Conservation (phyloP, 2,113 vertebrate species). For the Microtus montanus region DNA sequence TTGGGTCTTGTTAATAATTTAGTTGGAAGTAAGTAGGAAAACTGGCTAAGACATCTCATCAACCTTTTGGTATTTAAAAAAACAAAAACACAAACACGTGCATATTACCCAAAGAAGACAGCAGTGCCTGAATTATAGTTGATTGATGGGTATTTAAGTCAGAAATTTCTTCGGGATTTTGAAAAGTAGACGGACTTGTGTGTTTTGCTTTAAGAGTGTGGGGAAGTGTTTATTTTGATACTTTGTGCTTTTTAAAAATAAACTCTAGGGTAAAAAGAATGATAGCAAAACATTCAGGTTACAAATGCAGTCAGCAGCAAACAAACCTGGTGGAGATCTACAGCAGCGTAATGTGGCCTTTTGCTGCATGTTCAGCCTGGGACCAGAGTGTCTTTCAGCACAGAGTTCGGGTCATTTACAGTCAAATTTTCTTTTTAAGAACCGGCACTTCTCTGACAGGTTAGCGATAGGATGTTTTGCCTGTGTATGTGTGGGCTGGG, state of each 20-base stretch:
- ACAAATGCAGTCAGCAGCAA: constrained; percentile 77
- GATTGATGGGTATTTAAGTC: constrained; percentile 82
- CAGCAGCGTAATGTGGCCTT: constrained; percentile 34
- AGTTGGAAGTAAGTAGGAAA: constrained; percentile 72
- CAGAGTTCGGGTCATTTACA: constrained; percentile 70
- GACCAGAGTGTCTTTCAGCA: constrained; percentile 51
- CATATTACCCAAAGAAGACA: constrained; percentile 73
- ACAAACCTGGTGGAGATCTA: constrained; percentile 71
- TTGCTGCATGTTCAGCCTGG: constrained; percentile 58
- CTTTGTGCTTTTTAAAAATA: constrained; percentile 77
- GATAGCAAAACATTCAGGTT: constrained; percentile 57
- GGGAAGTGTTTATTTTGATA: constrained; percentile 70
- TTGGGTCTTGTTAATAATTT: constrained; percentile 67
- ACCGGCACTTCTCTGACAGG: constrained; percentile 31
- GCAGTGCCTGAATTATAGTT: constrained; percentile 78
- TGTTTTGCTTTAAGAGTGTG: constrained; percentile 45
- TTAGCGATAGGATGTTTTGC: neutral
- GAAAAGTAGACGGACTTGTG: constrained; percentile 25
- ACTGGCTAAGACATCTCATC: constrained; percentile 75
- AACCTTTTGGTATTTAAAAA: constrained; percentile 77
- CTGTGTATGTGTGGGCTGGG: neutral
- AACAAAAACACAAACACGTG: constrained; percentile 43
- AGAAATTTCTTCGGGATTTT: constrained; percentile 79
- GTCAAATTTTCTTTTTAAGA: constrained; percentile 70
- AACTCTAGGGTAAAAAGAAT: constrained; percentile 44